phyloP scores from a whole-genome alignment of 2,888 invertebrate genomes.

The Dasysyrphus albostriatus region DNA sequence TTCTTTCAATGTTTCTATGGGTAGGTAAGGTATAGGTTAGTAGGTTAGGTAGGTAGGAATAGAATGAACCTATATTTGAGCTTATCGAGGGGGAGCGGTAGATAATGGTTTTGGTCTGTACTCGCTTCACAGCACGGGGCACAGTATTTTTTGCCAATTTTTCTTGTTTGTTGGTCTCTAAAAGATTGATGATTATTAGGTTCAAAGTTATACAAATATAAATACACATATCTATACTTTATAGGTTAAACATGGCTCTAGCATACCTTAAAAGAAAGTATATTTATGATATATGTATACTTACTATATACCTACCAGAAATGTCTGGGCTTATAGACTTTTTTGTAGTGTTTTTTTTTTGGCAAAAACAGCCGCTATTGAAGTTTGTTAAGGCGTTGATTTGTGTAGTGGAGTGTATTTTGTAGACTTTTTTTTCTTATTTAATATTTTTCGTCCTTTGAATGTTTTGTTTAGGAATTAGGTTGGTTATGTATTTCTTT shows the following conservation, averaged over 20 bases:
- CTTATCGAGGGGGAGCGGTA: constrained; percentile 1
- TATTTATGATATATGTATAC: background rate
- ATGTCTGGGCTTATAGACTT: constrained; percentile 4
- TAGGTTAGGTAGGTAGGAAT: background rate
- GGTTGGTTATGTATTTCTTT: constrained; percentile 3
- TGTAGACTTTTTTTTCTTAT: constrained; percentile 7
- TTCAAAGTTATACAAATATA: constrained; percentile 57
- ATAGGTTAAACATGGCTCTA: background rate
- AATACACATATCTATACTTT: background rate
- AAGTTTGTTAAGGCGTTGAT: constrained; percentile 33
- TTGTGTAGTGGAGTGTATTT: constrained; percentile 21
- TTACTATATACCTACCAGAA: background rate
- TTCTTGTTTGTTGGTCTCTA: constrained; percentile 28
- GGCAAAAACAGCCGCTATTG: background rate
- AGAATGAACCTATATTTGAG: constrained; percentile 2
- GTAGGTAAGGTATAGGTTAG: background rate
- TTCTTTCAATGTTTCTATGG: constrained; percentile 47
- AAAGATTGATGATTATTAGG: constrained; percentile 75
- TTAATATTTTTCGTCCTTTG: constrained; percentile 1
- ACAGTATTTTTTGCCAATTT: constrained; percentile 20
- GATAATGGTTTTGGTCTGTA: constrained; percentile 44
- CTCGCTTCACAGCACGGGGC: constrained; percentile 9
- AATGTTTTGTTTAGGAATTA: background rate
- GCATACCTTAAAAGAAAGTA: background rate
- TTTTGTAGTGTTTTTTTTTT: background rate